These are phyloP conservation scores for Vollenhovia emeryi DNA, from an alignment of 1,140 invertebrate genomes.

Conservation along the genomic window DNA sequence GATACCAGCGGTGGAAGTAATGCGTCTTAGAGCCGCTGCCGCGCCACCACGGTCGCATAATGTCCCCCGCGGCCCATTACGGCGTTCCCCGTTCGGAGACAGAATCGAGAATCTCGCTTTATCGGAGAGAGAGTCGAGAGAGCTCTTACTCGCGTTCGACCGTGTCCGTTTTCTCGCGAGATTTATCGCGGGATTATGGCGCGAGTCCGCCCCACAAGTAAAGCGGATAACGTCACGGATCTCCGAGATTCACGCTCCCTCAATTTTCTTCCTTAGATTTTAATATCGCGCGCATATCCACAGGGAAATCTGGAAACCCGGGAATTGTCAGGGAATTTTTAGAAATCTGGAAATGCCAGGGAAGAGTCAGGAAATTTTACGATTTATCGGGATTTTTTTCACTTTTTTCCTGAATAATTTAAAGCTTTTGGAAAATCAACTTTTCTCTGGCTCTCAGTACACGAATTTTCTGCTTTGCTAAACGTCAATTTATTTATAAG, in stretches of 20 bases:
- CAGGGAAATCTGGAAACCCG: too few species aligned
- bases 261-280: not conserved
- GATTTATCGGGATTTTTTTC: too few species aligned
- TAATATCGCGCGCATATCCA: not conserved
- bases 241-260: not conserved
- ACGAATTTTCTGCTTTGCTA: too few species aligned
- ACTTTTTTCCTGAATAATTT: too few species aligned
- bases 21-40: slow-evolving; percentile 79
- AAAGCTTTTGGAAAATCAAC: too few species aligned
- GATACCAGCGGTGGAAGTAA: slow-evolving; percentile 84
- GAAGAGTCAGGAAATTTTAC: too few species aligned
- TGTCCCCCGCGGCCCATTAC: slow-evolving; percentile 62
- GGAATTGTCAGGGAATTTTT: too few species aligned
- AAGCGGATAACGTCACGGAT: not conserved
- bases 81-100: slow-evolving; percentile 10
- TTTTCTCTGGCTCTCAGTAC: too few species aligned
- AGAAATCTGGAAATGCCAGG: too few species aligned
- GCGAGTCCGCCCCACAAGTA: not conserved
- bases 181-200: slow-evolving; percentile 41
- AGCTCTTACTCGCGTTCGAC: not conserved
- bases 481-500: too few species aligned
- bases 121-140: slow-evolving; percentile 1
- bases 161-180: not conserved
- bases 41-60: slow-evolving; percentile 53
- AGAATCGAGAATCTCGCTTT: slow-evolving; percentile 44